Evolutionary conservation across 2,797 vertebrate genomes (phyloP), one percentile per base, ranked within the genome.

Genomic region (Anas capensis): DNA sequence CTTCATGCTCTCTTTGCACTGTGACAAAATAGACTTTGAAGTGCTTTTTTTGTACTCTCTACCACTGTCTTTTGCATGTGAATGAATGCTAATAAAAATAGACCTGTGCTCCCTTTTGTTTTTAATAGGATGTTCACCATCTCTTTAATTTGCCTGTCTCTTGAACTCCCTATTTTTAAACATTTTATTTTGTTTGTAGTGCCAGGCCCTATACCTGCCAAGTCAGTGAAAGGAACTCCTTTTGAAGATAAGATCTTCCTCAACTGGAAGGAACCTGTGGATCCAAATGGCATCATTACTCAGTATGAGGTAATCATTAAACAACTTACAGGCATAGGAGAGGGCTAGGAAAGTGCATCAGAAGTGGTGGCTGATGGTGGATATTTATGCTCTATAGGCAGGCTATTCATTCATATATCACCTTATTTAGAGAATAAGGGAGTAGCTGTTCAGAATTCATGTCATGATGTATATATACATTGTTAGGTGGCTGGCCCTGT

Each of bases 181-280:
- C 77, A 38, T 86, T 24, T 21, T 24, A 2, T 96, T 83, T 87
- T 95, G 16, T 95, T 97, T 98, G 71, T 97, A 99, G 99, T 99
- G 88, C 99, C 99, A 82, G 99, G 99, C 69, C 97, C 98, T 26
- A 99, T 99, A 97, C 99, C 99, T 92, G 98, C 98, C 90, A 98
- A 98, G 97, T 99, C 99, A 4, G 97, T 99, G 65, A 99, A 98
- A 97, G 99, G 99, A 95, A 99, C 98, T 77, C 99, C 99, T 23
- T 99, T 99, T 96, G 99, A 99, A 98, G 99, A 99, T 97, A 98
- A 98, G 89, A 99, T 99, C 96, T 99, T 98, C 84, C 98, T 99
- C 85, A 98, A 99, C 95, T 99, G 99, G 99, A 99, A 99, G 94
- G 99, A 99, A 92, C 99, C 99, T 42, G 58, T 98, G 86, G 99